Base-by-base conservation (phyloP, 2,113 vertebrate species). In the Forbesichthys agassizii region DNA sequence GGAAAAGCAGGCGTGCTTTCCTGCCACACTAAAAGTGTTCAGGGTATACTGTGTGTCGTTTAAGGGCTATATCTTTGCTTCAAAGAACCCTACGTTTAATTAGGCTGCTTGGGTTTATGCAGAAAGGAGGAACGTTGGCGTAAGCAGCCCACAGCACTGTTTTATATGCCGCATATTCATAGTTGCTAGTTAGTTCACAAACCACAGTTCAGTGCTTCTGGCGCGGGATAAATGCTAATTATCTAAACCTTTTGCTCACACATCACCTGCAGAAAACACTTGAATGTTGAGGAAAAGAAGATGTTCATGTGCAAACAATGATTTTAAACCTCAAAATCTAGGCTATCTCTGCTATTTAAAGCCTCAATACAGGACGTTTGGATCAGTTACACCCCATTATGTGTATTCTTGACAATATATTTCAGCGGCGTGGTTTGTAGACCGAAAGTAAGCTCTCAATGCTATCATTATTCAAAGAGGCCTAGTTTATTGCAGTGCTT, bases 11-110 rank as follows among this genome's bases (percentile, higher is more conserved):
- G n/a, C 66, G 18, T 18, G 60, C 69, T 71, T 74, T 64, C 72
- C 60, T 74, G 47, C 53, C 14, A 70, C 54, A 75, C 46, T 65
- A 14, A 11, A 27, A 27, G 13, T 62, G 55, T 71, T 69, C 13
- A 54, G 67, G 71, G 81, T 64, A 55, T 58, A 78, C 59, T 54
- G 48, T 12, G 33, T 81, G 66, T 55, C 68, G 75, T 78, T 81
- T 85, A 64, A 67, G 72, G 57, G 72, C 66, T 78, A 61, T 68
- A 70, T 77, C 71, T 47, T 70, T 11, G 65, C 83, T 74, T 78
- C 62, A 81, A 88, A 84, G 72, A 73, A 46, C 14, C 11, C 5
- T 33, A 33, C 49, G 70, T 83, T 84, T 80, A 85, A 88, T 88
- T 79, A 81, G 61, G 52, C 27, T 27, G 55, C 20, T 63, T 52